These are phyloP conservation scores for Palythoa grandiflora DNA, from an alignment of 92 coral and sea anemone species.

Conservation along the genomic window DNA sequence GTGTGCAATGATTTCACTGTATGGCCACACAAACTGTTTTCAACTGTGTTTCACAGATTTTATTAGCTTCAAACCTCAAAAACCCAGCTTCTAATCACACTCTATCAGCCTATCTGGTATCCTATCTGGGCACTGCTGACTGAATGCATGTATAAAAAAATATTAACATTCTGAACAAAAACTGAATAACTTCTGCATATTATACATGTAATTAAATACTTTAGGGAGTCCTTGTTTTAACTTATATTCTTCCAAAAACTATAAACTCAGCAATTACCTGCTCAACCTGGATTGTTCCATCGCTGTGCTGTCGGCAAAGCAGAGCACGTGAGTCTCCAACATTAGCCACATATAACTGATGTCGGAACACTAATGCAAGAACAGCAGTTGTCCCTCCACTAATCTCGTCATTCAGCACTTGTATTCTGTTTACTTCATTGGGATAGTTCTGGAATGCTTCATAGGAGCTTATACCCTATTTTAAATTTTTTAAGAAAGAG, in stretches of 20 bases:
- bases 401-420: constrained; percentile 86
- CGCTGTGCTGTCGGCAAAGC: constrained; percentile 77
- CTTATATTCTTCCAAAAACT: neutral
- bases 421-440: constrained; percentile 84
- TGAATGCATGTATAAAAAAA: neutral
- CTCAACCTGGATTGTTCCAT: constrained; percentile 76
- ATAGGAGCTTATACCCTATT: constrained; percentile 90
- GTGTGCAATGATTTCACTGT: too few species aligned
- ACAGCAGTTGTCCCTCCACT: constrained; percentile 99
- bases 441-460: constrained; percentile 93
- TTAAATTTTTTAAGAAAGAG: neutral
- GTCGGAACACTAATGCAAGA: constrained; percentile 86
- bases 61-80: too few species aligned
- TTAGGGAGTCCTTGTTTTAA: neutral
- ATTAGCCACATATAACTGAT: constrained; percentile 90
- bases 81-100: too few species aligned
- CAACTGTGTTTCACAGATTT: too few species aligned
- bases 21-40: too few species aligned
- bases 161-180: neutral
- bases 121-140: too few species aligned
- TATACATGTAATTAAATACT: too few species aligned
- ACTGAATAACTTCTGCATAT: neutral
- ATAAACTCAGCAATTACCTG: constrained; percentile 71
- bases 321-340: constrained; percentile 98
- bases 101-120: too few species aligned